Base-by-base conservation (phyloP, 1,140 invertebrate genomes). In the Chelonus insularis region DNA sequence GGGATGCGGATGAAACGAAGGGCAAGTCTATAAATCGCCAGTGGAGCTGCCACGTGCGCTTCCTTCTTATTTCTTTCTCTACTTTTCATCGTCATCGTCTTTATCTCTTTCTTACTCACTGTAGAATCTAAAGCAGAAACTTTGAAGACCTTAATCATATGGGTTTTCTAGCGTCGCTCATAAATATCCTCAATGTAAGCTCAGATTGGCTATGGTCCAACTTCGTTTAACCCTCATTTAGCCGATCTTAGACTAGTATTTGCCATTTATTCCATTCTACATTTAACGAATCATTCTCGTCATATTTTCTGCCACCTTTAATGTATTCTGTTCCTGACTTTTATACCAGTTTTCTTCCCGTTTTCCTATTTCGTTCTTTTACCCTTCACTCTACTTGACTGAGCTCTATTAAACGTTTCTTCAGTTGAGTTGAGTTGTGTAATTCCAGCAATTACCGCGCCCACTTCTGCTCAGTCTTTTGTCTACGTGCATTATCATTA, bases 121-220 rank as follows among this genome's bases (percentile, higher is more conserved):
- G 12, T 6, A 1, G 14, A 43, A 43, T 16, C 14, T 43, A 18
- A 43, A 43, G 41, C 14, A 43, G 59, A 39, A 68, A 71, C 60
- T 70, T 68, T 63, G 57, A 63, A 67, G 58, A 70, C 67, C 60
- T 71, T 70, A 71, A 71, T 71, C 70, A 70, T 71, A 68, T 65
- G 69, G 68, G 65, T 64, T 68, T 68, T 62, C 65, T 68, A 70
- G 68, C 71, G 68, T 64, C 68, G 62, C 64, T 67, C 66, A 71
- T 72, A 72, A 72, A 72, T 72, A 72, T 71, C 71, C 55, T 23
- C 69, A 59, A 69, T 68, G 69, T 69, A 68, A 69, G 64, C 69
- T 68, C 66, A 64, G 68, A 51, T 68, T 72, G 70, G 70, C 67
- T 57, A 43, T 37, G 16, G 45, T 68, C 70, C 70, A 69, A 70